Evolutionary conservation across 2,888 invertebrate genomes (phyloP), one percentile per base, ranked within the genome.

Genomic region (Minunthozetes semirufus): DNA sequence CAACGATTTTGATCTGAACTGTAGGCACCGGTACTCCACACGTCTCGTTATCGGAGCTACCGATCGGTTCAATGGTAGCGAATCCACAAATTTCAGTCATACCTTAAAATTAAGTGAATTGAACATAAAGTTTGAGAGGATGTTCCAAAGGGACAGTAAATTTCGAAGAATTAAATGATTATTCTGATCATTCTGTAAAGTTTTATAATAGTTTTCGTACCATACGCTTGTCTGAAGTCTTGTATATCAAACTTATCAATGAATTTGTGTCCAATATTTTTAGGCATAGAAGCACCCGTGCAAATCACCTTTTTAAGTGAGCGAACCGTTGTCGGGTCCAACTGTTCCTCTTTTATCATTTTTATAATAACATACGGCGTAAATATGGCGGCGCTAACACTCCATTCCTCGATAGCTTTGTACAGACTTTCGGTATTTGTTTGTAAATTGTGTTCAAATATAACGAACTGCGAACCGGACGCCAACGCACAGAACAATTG

Each of bases 201-300:
- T n/a, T n/a, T n/a, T n/a, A n/a, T n/a, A n/a, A 9, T 33, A 6
- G 5, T 33, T 33, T 33, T 6, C 33, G 9, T 33, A 29, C 61
- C 61, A 29, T 61, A 61, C 5, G 61, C 61, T 17, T 61, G 61
- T 61, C 61, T 61, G 29, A 61, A 61, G 61, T 61, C 61, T 29
- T 61, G 8, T 27, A 61, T 61, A 6, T 5, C 9, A 17, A 9
- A 61, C 17, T 29, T 61, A 11, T 61, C 25, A 17, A 29, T 25
- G 25, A 61, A 61, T 29, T 61, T 61, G 61, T 27, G 15, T 27
- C 27, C 61, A 61, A 33, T 61, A 25, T 61, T 61, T 29, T 61
- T 61, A 5, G 27, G 61, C 61, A 61, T 25, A 11, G 61, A 61
- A 29, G 61, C 61, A 9, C 29, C 27, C 29, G 61, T 61, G 25